phyloP scores from a whole-genome alignment of 2,113 vertebrate genomes.

The Oriolus oriolus region DNA sequence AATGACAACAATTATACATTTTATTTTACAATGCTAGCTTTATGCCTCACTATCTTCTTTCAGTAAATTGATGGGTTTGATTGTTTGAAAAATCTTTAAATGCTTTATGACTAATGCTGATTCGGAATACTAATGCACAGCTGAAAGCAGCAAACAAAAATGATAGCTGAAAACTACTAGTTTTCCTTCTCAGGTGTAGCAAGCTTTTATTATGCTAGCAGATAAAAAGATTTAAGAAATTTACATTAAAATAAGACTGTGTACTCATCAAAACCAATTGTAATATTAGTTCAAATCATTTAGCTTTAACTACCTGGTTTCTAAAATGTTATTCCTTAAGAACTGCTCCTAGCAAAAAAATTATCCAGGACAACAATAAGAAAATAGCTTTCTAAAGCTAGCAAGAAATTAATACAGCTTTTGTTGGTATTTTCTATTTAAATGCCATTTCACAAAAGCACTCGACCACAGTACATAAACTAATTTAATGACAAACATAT shows the following conservation, averaged over 20 bases:
- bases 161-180: not conserved
- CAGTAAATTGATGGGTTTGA: not conserved
- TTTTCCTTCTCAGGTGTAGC: not conserved
- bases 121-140: not conserved
- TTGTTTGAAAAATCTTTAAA: not conserved
- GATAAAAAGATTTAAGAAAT: not conserved
- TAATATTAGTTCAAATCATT: not conserved
- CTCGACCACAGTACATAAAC: not conserved
- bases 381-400: not conserved
- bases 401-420: not conserved
- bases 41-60: not conserved
- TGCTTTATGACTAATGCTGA: not conserved
- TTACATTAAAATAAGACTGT: not conserved
- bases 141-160: not conserved
- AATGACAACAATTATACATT: not conserved
- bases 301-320: not conserved
- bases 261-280: not conserved
- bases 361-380: not conserved
- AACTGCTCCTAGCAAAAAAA: not conserved
- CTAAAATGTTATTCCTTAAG: not conserved
- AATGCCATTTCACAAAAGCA: not conserved
- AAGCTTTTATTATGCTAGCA: not conserved
- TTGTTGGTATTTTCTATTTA: not conserved
- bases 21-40: not conserved
- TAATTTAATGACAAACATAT: not conserved